These are phyloP conservation scores for Neostethus bicornis DNA, from an alignment of 2,797 vertebrate genomes.

Conservation along the genomic window DNA sequence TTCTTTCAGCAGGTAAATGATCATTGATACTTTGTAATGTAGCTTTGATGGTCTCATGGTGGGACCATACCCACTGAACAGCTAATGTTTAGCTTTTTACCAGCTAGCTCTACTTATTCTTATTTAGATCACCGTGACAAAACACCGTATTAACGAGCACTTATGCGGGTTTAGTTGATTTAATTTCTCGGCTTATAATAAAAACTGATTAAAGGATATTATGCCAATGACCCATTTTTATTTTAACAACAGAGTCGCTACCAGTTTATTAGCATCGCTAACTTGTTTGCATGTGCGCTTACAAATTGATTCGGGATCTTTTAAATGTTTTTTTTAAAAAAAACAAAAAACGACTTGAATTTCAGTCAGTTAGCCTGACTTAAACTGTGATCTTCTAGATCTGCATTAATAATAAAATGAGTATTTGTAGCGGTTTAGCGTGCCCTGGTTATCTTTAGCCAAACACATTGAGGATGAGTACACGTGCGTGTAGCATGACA, in stretches of 20 bases:
- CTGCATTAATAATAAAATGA: accelerated
- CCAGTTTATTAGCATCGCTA: slow-evolving; percentile 50
- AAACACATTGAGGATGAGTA: slow-evolving; percentile 17
- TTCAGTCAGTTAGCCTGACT: accelerated
- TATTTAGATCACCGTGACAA: neutral
- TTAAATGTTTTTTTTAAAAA: neutral
- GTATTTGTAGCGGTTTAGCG: neutral
- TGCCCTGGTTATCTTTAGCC: neutral
- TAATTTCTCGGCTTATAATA: neutral
- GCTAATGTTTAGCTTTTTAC: slow-evolving; percentile 33
- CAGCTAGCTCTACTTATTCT: slow-evolving; percentile 17
- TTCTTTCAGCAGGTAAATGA: slow-evolving; percentile 39
- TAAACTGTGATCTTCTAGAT: neutral
- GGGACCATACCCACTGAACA: neutral
- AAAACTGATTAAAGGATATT: neutral
- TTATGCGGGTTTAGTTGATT: accelerated
- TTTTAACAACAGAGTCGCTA: slow-evolving; percentile 17
- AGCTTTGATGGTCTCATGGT: neutral
- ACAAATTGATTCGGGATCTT: neutral
- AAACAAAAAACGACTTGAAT: neutral
- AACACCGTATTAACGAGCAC: no score
- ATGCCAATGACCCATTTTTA: neutral
- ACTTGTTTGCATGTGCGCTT: neutral
- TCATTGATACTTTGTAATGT: slow-evolving; percentile 1
- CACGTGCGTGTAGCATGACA: slow-evolving; percentile 47